Evolutionary conservation across 2,113 vertebrate species (phyloP).

Genomic region (Chelonoidis abingdonii): DNA sequence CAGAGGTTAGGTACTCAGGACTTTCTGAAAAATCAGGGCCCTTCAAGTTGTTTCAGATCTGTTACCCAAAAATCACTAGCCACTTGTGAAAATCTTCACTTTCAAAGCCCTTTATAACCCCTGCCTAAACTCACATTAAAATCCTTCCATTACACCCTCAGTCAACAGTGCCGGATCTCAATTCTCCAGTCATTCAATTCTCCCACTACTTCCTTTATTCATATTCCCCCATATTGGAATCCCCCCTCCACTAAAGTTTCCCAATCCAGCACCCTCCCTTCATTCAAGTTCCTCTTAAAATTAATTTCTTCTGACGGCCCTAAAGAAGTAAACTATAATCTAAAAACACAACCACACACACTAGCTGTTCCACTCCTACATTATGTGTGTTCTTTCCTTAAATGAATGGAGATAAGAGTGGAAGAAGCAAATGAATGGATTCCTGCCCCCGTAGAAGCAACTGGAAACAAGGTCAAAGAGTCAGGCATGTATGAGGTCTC

Average conservation of each 20-base stretch:
- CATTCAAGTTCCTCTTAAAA: not conserved
- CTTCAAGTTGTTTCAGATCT: not conserved
- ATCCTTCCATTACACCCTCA: conserved; percentile 8
- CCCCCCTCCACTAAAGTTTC: not conserved
- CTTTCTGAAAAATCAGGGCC: not conserved
- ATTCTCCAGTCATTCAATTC: not conserved
- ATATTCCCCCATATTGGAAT: not conserved
- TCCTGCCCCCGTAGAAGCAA: not conserved
- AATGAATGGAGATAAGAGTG: fast-evolving
- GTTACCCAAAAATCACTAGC: conserved; percentile 39
- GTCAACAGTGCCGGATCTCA: not conserved
- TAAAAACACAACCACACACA: not conserved
- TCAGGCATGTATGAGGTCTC: not conserved
- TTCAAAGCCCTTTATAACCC: not conserved
- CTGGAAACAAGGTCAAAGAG: not conserved
- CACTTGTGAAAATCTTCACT: not conserved
- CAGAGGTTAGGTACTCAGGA: not conserved
- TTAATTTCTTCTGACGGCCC: not conserved
- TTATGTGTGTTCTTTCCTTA: not conserved
- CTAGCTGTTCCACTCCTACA: not conserved
- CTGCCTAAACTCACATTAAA: conserved; percentile 23
- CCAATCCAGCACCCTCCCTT: not conserved
- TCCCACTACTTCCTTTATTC: not conserved
- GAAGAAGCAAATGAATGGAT: not conserved
- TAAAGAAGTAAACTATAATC: not conserved